These are phyloP conservation scores for Syngnathus floridae DNA, from an alignment of 2,113 vertebrate genomes.

Conservation along the genomic window DNA sequence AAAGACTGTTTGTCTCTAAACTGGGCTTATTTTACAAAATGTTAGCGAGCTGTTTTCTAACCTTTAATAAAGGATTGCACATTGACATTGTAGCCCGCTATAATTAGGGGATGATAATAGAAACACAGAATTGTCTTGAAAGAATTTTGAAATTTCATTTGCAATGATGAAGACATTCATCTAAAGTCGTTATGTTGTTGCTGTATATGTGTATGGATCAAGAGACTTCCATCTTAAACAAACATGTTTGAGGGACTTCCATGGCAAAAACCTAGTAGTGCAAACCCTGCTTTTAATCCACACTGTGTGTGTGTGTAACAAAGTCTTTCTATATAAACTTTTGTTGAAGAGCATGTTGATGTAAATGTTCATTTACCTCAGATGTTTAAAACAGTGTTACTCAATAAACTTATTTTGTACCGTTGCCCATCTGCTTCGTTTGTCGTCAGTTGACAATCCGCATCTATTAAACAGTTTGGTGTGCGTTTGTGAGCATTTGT, in stretches of 20 bases:
- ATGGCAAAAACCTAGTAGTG: slow-evolving; percentile 20
- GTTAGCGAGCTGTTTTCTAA: slow-evolving; percentile 60
- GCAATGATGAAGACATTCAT: slow-evolving; percentile 19
- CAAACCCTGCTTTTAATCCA: slow-evolving; percentile 34
- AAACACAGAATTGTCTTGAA: slow-evolving; percentile 1
- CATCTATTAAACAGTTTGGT: background rate
- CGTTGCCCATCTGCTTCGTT: slow-evolving; percentile 27
- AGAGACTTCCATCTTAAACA: slow-evolving; percentile 33
- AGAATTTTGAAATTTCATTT: slow-evolving; percentile 23
- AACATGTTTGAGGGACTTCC: slow-evolving; percentile 39
- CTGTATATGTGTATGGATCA: slow-evolving; percentile 23
- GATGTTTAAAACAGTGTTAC: slow-evolving; percentile 76
- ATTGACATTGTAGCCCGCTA: slow-evolving; percentile 54
- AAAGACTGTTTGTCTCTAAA: slow-evolving; percentile 39
- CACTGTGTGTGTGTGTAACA: slow-evolving; percentile 4
- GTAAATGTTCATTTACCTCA: slow-evolving; percentile 84
- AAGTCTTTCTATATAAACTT: slow-evolving; percentile 66
- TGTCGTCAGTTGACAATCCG: background rate
- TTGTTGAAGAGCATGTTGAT: slow-evolving; percentile 78
- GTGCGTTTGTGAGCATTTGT: slow-evolving; percentile 55
- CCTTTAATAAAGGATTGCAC: slow-evolving; percentile 74
- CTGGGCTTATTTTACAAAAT: slow-evolving; percentile 41
- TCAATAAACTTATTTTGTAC: slow-evolving; percentile 86
- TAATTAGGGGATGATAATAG: slow-evolving; percentile 49
- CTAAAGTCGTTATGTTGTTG: slow-evolving; percentile 40